A percentile compares a stretch with the other conserved stretches of the same genome.
phyloP scores from a whole-genome alignment of 1,140 invertebrate species.

The Chrysomallon squamiferum region DNA sequence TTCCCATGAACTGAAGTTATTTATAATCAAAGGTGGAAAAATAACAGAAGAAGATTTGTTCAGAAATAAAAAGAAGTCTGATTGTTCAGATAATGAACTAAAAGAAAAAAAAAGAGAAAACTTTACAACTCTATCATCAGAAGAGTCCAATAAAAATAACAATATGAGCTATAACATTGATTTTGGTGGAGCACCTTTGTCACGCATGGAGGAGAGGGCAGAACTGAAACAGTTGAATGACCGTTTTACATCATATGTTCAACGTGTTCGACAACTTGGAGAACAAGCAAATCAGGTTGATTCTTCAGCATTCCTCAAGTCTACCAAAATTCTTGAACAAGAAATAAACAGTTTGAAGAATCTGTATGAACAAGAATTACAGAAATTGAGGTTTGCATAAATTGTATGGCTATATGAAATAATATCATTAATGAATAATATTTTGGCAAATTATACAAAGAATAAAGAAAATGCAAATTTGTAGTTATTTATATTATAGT shows the following conservation, averaged over 20 bases:
- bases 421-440: no score
- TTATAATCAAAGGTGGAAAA: not conserved
- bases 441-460: no score
- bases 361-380: conserved; percentile 51
- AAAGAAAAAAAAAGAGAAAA: no score
- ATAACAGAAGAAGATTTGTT: no score
- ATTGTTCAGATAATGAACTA: no score
- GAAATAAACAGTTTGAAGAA: conserved; percentile 41
- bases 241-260: conserved; percentile 36
- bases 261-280: conserved; percentile 29
- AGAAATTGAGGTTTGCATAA: conserved; percentile 37
- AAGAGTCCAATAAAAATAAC: not conserved
- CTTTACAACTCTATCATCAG: not conserved
- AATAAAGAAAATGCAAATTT: no score
- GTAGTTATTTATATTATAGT: no score
- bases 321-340: conserved; percentile 39
- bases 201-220: conserved; percentile 39
- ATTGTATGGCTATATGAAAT: no score
- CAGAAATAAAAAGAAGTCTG: no score
- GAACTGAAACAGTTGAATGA: conserved; percentile 48
- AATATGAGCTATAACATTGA: not conserved
- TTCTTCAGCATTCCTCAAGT: conserved; percentile 36
- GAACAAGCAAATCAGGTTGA: conserved; percentile 36
- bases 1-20: conserved; percentile 4
- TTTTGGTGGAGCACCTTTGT: conserved; percentile 7